Evolutionary conservation across 2,888 invertebrate species (phyloP).

Genomic region (Sesia bembeciformis): DNA sequence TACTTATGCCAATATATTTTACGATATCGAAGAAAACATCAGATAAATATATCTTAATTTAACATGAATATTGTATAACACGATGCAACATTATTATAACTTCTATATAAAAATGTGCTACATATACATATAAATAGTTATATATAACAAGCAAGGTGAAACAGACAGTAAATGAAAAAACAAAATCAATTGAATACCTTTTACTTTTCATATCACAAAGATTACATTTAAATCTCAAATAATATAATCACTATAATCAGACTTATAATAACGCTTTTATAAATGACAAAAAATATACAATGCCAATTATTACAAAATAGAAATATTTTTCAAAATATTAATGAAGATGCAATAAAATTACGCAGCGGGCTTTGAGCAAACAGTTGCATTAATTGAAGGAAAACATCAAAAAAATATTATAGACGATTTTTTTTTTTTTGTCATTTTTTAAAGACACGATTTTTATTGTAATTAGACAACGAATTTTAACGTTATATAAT

Average conservation of each 20-base stretch:
- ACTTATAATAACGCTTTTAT: conserved; percentile 19
- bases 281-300: neutral
- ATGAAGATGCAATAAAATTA: conserved; percentile 9
- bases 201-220: conserved; percentile 63
- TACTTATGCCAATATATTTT: too few relatives aligned
- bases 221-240: conserved; percentile 57
- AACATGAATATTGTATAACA: neutral
- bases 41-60: too few relatives aligned
- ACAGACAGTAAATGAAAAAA: conserved; percentile 44
- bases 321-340: conserved; percentile 3
- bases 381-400: conserved; percentile 48
- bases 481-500: conserved; percentile 18
- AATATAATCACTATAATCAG: conserved; percentile 28
- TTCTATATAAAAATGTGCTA: conserved; percentile 42
- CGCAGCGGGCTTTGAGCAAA: conserved; percentile 55
- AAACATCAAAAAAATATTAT: conserved; percentile 23
- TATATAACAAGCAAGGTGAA: conserved; percentile 26
- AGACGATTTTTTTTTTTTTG: conserved; percentile 30
- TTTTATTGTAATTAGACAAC: conserved; percentile 36
- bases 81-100: neutral
- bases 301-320: neutral
- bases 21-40: too few relatives aligned
- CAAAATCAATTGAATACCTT: conserved; percentile 39
- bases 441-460: conserved; percentile 46
- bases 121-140: conserved; percentile 16